phyloP scores from a whole-genome alignment of 2,888 invertebrate genomes.

The Aproaerema taeniolella region DNA sequence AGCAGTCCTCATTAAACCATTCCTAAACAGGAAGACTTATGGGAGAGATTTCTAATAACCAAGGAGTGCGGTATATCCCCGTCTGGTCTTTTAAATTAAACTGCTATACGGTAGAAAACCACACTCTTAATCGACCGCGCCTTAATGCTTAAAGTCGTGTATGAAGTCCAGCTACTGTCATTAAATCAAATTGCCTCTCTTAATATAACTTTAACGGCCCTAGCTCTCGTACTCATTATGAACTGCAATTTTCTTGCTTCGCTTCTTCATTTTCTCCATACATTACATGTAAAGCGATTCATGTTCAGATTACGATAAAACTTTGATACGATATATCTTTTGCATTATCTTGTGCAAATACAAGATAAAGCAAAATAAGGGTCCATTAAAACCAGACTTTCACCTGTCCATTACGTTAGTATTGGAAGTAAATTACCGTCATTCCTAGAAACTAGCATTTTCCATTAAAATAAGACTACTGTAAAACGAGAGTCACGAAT shows the following conservation, averaged over 20 bases:
- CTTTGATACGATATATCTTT: conserved; percentile 31
- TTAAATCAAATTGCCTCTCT: conserved; percentile 50
- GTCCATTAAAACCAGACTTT: conserved; percentile 50
- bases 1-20: too few relatives aligned
- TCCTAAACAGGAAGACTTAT: too few relatives aligned
- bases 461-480: conserved; percentile 62
- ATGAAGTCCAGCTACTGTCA: too few relatives aligned
- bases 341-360: conserved; percentile 27
- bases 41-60: too few relatives aligned
- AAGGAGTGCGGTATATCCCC: too few relatives aligned
- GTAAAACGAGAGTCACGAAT: conserved; percentile 67
- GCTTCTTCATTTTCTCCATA: conserved; percentile 35
- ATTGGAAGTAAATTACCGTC: conserved; percentile 55
- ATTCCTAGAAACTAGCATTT: conserved; percentile 54
- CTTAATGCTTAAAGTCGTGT: too few relatives aligned
- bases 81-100: too few relatives aligned
- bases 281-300: conserved; percentile 14
- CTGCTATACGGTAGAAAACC: too few relatives aligned
- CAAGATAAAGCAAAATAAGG: conserved; percentile 20
- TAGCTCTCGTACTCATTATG: conserved; percentile 40
- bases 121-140: too few relatives aligned
- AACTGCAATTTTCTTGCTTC: conserved; percentile 43
- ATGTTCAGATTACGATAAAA: conserved; percentile 20
- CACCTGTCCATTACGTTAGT: conserved; percentile 56
- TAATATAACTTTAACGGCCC: conserved; percentile 39